phyloP scores from a whole-genome alignment of 30 jellyfish, hydroid and myxozoan genomes.

The Aurelia coerulea region DNA sequence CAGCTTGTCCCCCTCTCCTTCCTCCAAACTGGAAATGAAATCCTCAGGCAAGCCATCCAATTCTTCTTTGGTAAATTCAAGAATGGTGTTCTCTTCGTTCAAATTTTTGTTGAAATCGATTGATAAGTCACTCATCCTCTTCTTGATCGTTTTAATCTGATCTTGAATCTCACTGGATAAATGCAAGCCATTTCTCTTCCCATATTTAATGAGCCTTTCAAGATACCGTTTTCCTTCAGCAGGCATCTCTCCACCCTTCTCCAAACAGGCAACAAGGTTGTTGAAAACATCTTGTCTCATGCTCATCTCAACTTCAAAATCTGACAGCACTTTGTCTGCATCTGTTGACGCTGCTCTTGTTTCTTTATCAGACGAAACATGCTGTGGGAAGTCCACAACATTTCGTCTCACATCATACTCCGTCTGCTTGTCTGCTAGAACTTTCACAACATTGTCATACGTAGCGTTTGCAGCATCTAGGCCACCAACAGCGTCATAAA shows the following conservation, averaged over 20 bases:
- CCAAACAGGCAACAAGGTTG: slow-evolving; percentile 75
- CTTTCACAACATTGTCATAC: slow-evolving; percentile 58
- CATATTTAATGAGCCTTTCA: slow-evolving; percentile 78
- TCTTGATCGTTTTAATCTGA: slow-evolving; percentile 72
- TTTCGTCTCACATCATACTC: slow-evolving; percentile 62
- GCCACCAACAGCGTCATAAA: slow-evolving; percentile 71
- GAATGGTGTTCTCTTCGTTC: slow-evolving; percentile 87
- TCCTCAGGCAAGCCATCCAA: slow-evolving; percentile 82
- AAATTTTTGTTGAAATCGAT: slow-evolving; percentile 87
- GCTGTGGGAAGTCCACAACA: slow-evolving; percentile 91
- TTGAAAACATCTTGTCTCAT: slow-evolving; percentile 90
- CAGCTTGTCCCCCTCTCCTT: slow-evolving; percentile 76
- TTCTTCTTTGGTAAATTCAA: slow-evolving; percentile 78
- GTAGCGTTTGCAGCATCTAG: slow-evolving; percentile 55
- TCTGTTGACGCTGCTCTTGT: slow-evolving; percentile 82
- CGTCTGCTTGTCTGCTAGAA: slow-evolving; percentile 65
- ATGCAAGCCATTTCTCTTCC: slow-evolving; percentile 92
- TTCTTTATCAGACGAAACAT: slow-evolving; percentile 82
- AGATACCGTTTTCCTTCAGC: slow-evolving; percentile 85
- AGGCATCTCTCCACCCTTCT: slow-evolving; percentile 59
- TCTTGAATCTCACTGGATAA: slow-evolving; percentile 67
- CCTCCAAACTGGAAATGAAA: slow-evolving; percentile 72
- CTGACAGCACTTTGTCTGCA: slow-evolving; percentile 88
- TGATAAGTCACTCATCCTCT: slow-evolving; percentile 86
- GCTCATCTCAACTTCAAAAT: slow-evolving; percentile 94